Evolutionary conservation across 2,113 vertebrate genomes (phyloP).

Genomic region (Anarrhichthys ocellatus): DNA sequence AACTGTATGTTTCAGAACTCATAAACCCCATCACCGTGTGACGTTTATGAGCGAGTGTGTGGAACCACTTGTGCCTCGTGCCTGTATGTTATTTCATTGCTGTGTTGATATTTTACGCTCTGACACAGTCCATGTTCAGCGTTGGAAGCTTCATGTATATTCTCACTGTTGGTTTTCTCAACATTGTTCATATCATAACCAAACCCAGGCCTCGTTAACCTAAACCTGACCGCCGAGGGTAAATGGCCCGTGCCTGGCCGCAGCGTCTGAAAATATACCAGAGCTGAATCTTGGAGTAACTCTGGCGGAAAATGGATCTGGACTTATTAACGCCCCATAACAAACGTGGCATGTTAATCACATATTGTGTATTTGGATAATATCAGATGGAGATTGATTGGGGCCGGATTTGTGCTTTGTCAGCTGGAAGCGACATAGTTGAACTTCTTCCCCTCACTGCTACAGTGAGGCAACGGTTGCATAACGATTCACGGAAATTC

Average conservation of each 20-base stretch:
- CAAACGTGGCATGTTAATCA: constrained; percentile 57
- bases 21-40: constrained; percentile 52
- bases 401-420: constrained; percentile 38
- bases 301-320: constrained; percentile 53
- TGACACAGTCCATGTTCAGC: constrained; percentile 54
- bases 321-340: constrained; percentile 42
- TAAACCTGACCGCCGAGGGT: constrained; percentile 51
- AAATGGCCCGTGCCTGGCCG: constrained; percentile 49
- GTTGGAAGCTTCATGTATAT: constrained; percentile 33
- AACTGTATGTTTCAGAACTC: constrained; percentile 64
- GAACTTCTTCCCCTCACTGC: constrained; percentile 15
- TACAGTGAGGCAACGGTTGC: not conserved
- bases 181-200: constrained; percentile 59
- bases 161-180: constrained; percentile 56
- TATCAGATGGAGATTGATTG: constrained; percentile 56
- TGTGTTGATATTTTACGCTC: constrained; percentile 64
- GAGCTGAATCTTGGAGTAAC: constrained; percentile 13
- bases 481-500: constrained; percentile 12
- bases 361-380: constrained; percentile 67
- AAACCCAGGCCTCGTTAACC: constrained; percentile 60
- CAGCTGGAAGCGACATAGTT: constrained; percentile 41
- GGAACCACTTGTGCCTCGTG: constrained; percentile 54
- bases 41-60: constrained; percentile 61
- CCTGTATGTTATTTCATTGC: constrained; percentile 66
- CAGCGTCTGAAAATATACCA: constrained; percentile 59